phyloP scores from a whole-genome alignment of 2,797 vertebrate species.

The Loriculus beryllinus region DNA sequence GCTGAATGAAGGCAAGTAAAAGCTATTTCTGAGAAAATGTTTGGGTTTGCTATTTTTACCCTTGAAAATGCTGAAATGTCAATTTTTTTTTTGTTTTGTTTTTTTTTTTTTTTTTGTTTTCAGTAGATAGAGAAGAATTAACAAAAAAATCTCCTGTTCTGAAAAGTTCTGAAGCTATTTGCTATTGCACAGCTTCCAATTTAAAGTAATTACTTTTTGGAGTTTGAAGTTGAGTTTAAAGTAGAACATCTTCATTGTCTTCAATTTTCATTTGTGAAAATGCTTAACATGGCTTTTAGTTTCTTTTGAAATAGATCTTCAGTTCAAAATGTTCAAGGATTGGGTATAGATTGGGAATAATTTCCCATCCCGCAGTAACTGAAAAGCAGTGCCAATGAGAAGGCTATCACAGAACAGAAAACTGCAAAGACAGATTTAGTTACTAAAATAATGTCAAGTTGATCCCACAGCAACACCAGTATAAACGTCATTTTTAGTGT shows the following conservation, averaged over 20 bases:
- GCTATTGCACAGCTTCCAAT: not conserved
- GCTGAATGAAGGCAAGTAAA: not conserved
- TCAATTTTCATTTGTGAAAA: not conserved
- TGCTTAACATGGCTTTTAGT: not conserved
- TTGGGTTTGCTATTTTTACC: not conserved
- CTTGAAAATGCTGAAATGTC: not conserved
- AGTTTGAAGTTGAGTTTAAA: not conserved
- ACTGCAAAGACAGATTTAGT: not conserved
- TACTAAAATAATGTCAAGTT: not conserved
- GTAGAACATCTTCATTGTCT: not conserved
- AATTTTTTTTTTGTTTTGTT: not conserved
- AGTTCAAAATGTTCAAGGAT: not conserved
- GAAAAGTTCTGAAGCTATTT: not conserved
- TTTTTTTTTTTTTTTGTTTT: not conserved
- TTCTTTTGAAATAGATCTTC: not conserved
- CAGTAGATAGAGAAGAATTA: not conserved
- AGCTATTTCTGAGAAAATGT: not conserved
- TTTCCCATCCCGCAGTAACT: not conserved
- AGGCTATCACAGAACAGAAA: not conserved
- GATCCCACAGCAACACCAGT: not conserved
- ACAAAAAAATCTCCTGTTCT: not conserved
- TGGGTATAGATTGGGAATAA: rapidly evolving
- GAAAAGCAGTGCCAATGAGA: not conserved
- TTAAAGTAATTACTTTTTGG: not conserved
- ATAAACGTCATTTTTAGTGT: not conserved